Evolutionary conservation across 2,113 vertebrate species (phyloP), one percentile per base, ranked within the genome.

Genomic region (Riparia riparia): DNA sequence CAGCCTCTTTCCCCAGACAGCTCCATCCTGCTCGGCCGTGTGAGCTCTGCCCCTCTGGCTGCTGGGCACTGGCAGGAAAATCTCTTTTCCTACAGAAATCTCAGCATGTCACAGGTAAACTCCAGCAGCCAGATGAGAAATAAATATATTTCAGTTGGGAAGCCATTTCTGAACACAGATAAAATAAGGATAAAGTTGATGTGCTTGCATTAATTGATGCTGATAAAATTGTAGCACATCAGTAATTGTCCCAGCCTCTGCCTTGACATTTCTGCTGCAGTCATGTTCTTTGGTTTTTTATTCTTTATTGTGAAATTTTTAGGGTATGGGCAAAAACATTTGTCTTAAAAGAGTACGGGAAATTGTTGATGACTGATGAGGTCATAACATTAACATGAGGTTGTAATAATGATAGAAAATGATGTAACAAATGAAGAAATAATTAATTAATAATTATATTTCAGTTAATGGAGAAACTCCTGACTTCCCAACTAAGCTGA

Each of bases 61-160:
- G 24, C 4, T 44, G 50, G 28, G 63, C 31, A 6, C 15, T 21
- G 51, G 9, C 4, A 0, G 39, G 12, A 45, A 26, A 15, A 44
- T 26, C 21, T 14, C 9, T 17, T 73, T 19, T 29, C 28, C 24
- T 12, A 3, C 41, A 31, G 31, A 68, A 77, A 49, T 34, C 42
- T 3, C 57, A 49, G 28, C 74, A 8, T 15, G 18, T 7, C 37
- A 14, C 49, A 71, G 74, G 31, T 6, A n/a, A 47, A 54, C 16
- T 41, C 25, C 54, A 47, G 32, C 56, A 73, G 16, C 5, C 56
- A 74, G 42, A 66, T 73, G 68, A 76, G 56, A 82, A 82, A 54
- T 19, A 14, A 34, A 84, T 72, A 31, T 72, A 42, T 72, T 86
- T 39, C 28, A 5, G 14, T 42, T 28, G 20, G 21, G 42, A 83